These are phyloP conservation scores for Anthoptus insignis DNA, from an alignment of 2,888 invertebrate species.

Conservation along the genomic window DNA sequence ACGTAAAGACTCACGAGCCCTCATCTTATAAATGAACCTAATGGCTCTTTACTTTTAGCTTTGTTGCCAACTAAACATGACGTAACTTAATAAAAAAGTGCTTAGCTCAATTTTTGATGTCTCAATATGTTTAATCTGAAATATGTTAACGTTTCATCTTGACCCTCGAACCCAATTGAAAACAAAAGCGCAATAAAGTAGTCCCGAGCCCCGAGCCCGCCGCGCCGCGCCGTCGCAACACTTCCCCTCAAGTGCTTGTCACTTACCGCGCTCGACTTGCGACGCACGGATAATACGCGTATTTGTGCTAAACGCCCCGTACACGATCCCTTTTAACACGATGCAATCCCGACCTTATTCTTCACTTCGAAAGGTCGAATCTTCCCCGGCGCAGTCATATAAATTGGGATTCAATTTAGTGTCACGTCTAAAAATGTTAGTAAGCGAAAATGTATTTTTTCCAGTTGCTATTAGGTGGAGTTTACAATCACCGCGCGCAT, in stretches of 20 bases:
- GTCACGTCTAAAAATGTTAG: conserved; percentile 9
- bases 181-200: conserved; percentile 37
- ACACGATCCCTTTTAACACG: conserved; percentile 52
- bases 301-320: conserved; percentile 65
- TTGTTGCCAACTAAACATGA: too few species aligned
- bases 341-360: neutral
- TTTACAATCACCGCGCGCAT: conserved; percentile 35
- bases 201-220: too few species aligned
- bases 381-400: neutral
- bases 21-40: too few species aligned
- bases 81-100: neutral
- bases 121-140: neutral
- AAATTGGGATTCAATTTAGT: conserved; percentile 31
- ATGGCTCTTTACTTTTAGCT: too few species aligned
- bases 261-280: conserved; percentile 77
- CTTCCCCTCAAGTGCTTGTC: conserved; percentile 68
- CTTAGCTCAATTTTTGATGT: neutral
- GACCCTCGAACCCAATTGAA: conserved; percentile 32
- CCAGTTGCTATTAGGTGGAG: conserved; percentile 22
- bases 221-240: conserved; percentile 28
- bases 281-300: conserved; percentile 78
- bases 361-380: neutral
- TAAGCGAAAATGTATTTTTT: conserved; percentile 45
- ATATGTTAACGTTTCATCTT: conserved; percentile 25
- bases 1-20: too few species aligned